Base-by-base conservation (phyloP, 1,140 invertebrate species). In the Helicoverpa zea region DNA sequence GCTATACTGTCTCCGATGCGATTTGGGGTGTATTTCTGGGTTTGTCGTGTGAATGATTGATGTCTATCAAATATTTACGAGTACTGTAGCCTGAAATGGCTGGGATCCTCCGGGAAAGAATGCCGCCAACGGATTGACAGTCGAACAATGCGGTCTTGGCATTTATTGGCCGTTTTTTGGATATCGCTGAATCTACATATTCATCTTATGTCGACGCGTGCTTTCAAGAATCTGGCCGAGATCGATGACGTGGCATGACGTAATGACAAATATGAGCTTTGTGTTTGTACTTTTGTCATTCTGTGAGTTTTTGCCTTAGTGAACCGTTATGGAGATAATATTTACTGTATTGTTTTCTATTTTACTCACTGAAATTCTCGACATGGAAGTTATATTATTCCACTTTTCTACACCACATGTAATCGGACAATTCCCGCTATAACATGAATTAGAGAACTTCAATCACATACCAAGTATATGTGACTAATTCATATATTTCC, bases 61-160 rank as follows among this genome's bases (percentile, higher is more conserved):
- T 79, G 64, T 58, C 63, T 47, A 68, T 70, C 51, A 70, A 79
- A 79, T 79, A 70, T 79, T 79, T 79, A 79, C 76, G 76, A 79
- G 64, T 14, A 49, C 49, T 68, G 76, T 70, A 79, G 29, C 52
- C 52, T 70, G 29, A 49, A 79, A 79, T 77, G 49, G 59, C 75
- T 51, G 13, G 14, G 47, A 49, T 70, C 76, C 76, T 79, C 51
- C 51, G 76, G 76, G 76, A 79, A 70, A 70, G 64, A 79, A 79
- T 79, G 35, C 63, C 64, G 35, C 16, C 64, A 59, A 56, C 58
- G 51, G 64, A 70, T 52, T 70, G 52, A 79, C 76, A 68, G 52
- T 64, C 64, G 63, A 79, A 79, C 76, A 79, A 77, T 66, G 61
- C 61, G 75, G 61, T 77, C 75, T 64, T 77, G 75, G 75, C 75